Evolutionary conservation across 2,888 invertebrate species (phyloP).

Genomic region (Lithophane semibrunnea): DNA sequence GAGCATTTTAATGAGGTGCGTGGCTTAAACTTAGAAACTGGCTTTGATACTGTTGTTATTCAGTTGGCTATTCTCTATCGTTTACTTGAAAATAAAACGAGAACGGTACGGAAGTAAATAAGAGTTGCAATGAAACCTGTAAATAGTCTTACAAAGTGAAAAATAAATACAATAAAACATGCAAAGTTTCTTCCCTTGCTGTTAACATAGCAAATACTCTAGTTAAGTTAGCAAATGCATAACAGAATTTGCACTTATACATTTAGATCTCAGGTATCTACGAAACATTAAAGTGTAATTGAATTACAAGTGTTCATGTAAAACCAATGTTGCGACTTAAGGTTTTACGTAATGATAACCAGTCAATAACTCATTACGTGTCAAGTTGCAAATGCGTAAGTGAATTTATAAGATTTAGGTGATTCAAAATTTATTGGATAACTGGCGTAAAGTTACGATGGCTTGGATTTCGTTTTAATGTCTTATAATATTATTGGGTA

Average conservation of each 20-base stretch:
- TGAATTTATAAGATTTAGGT: constrained; percentile 41
- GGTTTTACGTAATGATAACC: constrained; percentile 46
- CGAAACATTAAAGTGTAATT: constrained; percentile 27
- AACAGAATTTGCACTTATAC: background rate
- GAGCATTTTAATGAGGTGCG: constrained; percentile 69
- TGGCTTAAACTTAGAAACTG: constrained; percentile 54
- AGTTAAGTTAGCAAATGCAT: background rate
- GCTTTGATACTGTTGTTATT: constrained; percentile 31
- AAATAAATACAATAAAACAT: background rate
- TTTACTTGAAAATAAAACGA: background rate
- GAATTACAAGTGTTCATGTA: constrained; percentile 46
- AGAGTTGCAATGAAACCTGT: background rate
- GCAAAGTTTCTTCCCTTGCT: background rate
- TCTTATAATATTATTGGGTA: background rate
- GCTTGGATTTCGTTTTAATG: constrained; percentile 28
- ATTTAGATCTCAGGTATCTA: background rate
- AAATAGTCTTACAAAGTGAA: background rate
- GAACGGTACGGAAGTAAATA: background rate
- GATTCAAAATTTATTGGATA: constrained; percentile 36
- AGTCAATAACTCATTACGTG: constrained; percentile 33
- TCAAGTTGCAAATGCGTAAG: constrained; percentile 34
- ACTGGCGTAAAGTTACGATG: constrained; percentile 16
- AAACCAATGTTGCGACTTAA: constrained; percentile 28
- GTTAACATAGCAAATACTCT: background rate
- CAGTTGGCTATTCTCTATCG: background rate